Conservation (phyloP, 2,888 invertebrate genomes). For the Copidosoma aretas region DNA sequence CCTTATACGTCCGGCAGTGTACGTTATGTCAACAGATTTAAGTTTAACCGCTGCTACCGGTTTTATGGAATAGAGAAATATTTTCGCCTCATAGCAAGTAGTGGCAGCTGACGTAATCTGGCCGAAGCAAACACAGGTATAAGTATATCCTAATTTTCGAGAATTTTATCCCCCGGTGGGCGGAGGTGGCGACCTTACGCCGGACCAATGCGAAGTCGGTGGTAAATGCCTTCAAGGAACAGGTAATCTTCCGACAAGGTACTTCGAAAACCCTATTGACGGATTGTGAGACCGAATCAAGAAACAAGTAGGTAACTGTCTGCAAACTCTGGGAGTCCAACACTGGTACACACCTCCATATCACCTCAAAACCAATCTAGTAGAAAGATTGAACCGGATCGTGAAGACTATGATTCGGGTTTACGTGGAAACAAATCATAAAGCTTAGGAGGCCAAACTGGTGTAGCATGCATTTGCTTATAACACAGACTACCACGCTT, state of each 20-base stretch:
- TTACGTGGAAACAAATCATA: slow-evolving; percentile 28
- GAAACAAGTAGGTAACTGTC: background rate
- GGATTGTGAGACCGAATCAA: background rate
- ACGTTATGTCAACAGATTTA: background rate
- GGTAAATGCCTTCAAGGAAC: background rate
- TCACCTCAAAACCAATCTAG: background rate
- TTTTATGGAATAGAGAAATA: background rate
- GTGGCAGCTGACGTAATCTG: background rate
- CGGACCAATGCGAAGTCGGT: background rate
- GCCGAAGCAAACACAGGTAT: background rate
- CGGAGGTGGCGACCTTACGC: background rate
- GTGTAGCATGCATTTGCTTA: slow-evolving; percentile 38
- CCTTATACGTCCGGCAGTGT: background rate
- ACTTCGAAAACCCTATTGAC: background rate
- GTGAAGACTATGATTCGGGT: background rate
- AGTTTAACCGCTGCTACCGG: background rate
- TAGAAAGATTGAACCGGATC: background rate
- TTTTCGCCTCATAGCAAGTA: background rate
- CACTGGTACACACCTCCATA: background rate
- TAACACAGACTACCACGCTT: slow-evolving; percentile 33
- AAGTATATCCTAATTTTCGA: background rate
- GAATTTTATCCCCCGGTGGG: background rate
- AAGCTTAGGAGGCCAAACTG: slow-evolving; percentile 37
- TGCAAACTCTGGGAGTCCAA: background rate
- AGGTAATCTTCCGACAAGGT: background rate